phyloP scores from a whole-genome alignment of 2,113 vertebrate genomes.

The Ciconia stormi region DNA sequence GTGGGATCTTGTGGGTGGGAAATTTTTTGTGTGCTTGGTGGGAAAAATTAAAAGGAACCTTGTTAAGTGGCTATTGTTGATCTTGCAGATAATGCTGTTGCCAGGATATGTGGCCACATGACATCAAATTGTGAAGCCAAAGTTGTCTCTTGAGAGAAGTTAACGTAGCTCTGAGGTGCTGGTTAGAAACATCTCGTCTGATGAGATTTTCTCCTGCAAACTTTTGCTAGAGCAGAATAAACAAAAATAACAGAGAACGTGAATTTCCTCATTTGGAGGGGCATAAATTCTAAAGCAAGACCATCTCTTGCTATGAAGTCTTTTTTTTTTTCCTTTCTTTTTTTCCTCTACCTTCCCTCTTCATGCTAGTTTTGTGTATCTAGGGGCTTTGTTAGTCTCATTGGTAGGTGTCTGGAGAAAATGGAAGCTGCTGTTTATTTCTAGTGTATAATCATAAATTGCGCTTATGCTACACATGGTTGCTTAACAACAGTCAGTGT shows the following conservation, averaged over 20 bases:
- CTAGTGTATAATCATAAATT: not conserved
- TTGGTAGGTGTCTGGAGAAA: not conserved
- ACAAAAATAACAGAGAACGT: not conserved
- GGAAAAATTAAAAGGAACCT: not conserved
- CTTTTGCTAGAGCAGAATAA: not conserved
- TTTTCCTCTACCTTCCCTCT: accelerated
- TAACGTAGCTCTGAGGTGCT: not conserved
- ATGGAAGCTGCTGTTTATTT: not conserved
- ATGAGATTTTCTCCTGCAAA: not conserved
- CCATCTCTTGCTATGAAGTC: not conserved
- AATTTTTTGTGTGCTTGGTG: not conserved
- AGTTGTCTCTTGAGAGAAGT: not conserved
- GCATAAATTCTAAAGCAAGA: not conserved
- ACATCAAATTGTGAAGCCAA: not conserved
- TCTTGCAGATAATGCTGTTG: not conserved
- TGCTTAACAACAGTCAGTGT: not conserved
- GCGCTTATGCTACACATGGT: accelerated
- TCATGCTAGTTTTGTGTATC: not conserved
- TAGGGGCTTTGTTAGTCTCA: accelerated
- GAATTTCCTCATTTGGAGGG: not conserved
- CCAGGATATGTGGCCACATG: not conserved
- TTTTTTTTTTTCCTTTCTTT: accelerated
- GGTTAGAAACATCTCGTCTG: not conserved
- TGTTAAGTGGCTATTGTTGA: not conserved
- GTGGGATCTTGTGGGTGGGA: not conserved